Percentiles rank a stretch among this genome's conserved stretches.
Conservation (phyloP, 2,797 vertebrate species). For the Cuculus canorus region DNA sequence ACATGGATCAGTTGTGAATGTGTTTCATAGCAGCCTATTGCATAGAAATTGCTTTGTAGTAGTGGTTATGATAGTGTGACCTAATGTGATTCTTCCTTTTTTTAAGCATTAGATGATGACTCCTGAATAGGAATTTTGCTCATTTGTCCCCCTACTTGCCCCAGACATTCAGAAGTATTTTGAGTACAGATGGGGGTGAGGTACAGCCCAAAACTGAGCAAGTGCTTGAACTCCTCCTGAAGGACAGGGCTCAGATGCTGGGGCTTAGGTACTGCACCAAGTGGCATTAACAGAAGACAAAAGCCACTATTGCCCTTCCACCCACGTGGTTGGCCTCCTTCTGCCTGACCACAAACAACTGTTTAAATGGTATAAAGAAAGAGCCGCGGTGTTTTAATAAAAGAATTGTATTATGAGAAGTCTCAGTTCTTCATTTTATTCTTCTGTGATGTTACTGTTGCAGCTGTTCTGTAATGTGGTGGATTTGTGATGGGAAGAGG, state of each 20-base stretch:
- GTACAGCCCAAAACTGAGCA: background rate
- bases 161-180: background rate
- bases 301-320: background rate
- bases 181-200: background rate
- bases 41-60: background rate
- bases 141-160: fast-evolving
- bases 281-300: background rate
- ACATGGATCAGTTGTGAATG: fast-evolving
- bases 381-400: background rate
- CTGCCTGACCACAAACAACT: background rate
- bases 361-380: background rate
- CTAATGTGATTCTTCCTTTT: background rate
- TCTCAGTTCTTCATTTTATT: background rate
- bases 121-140: background rate
- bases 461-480: background rate
- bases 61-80: background rate
- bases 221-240: background rate
- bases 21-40: background rate
- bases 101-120: background rate
- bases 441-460: background rate
- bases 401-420: background rate
- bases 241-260: background rate
- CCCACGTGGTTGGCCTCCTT: background rate
- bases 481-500: background rate
- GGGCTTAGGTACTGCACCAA: background rate